Evolutionary conservation across 2,113 vertebrate species (phyloP).

Genomic region (Chloropsis cyanopogon): DNA sequence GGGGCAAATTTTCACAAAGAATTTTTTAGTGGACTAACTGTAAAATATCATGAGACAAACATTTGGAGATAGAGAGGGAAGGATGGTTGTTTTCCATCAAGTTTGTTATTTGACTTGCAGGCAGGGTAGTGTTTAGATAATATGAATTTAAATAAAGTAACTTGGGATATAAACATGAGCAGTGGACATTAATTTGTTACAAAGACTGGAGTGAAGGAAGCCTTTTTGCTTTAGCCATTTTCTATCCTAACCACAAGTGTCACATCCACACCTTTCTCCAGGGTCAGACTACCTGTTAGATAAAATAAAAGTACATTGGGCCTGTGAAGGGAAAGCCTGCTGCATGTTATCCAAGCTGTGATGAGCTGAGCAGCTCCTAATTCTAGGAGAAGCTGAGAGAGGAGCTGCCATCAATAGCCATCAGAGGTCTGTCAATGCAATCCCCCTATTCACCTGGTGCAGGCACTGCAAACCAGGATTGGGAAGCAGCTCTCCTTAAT

Average conservation of each 20-base stretch:
- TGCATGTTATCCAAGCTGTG: conserved; percentile 8
- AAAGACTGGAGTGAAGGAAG: not conserved
- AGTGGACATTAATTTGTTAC: not conserved
- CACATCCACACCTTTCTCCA: not conserved
- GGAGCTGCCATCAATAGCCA: not conserved
- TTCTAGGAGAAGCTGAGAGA: not conserved
- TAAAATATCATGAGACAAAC: conserved; percentile 16
- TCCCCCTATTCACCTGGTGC: not conserved
- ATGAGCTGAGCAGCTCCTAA: not conserved
- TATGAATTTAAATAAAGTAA: conserved; percentile 17
- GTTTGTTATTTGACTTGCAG: not conserved
- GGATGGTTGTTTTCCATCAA: not conserved
- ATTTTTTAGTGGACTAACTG: conserved; percentile 35
- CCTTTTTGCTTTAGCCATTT: conserved; percentile 10
- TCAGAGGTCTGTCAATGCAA: conserved; percentile 1
- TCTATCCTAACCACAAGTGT: not conserved
- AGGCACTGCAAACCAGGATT: conserved; percentile 28
- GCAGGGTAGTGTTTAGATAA: conserved; percentile 45
- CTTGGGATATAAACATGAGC: conserved; percentile 23
- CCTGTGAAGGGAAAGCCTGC: not conserved
- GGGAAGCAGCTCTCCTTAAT: conserved; percentile 11
- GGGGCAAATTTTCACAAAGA: not conserved
- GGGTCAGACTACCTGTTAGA: conserved; percentile 3
- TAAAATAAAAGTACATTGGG: not conserved
- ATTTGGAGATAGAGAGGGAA: not conserved